Conservation (phyloP, 2,888 invertebrate species). For the Gastracanthus pulcherrimus region DNA sequence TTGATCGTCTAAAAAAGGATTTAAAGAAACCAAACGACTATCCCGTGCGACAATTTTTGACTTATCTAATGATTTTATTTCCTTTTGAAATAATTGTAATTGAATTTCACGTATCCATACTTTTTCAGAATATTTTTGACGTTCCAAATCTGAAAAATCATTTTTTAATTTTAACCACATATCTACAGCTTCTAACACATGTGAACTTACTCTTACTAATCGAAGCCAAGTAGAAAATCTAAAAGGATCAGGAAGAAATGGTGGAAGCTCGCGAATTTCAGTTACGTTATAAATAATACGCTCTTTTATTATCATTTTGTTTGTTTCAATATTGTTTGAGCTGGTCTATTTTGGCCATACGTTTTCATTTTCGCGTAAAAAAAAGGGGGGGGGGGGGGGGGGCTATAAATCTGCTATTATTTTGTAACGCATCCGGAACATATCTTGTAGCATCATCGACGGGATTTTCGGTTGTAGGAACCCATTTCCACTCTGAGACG, state of each 20-base stretch:
- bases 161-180: background rate
- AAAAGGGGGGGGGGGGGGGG: no score
- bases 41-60: background rate
- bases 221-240: background rate
- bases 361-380: background rate
- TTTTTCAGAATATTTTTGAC: background rate
- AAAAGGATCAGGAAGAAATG: background rate
- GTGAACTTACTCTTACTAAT: background rate
- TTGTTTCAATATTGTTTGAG: no score
- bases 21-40: background rate
- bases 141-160: background rate
- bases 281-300: no score
- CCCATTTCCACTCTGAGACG: background rate
- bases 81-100: background rate
- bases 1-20: background rate
- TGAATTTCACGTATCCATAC: background rate
- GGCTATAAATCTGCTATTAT: slow-evolving; percentile 26
- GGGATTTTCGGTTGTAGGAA: slow-evolving; percentile 1
- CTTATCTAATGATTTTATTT: background rate
- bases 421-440: background rate
- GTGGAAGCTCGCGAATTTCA: no score
- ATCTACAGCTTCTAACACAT: background rate
- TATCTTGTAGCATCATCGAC: slow-evolving; percentile 38
- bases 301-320: no score
- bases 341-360: background rate